phyloP scores from a whole-genome alignment of 2,888 invertebrate genomes.

The Hypsopygia costalis region DNA sequence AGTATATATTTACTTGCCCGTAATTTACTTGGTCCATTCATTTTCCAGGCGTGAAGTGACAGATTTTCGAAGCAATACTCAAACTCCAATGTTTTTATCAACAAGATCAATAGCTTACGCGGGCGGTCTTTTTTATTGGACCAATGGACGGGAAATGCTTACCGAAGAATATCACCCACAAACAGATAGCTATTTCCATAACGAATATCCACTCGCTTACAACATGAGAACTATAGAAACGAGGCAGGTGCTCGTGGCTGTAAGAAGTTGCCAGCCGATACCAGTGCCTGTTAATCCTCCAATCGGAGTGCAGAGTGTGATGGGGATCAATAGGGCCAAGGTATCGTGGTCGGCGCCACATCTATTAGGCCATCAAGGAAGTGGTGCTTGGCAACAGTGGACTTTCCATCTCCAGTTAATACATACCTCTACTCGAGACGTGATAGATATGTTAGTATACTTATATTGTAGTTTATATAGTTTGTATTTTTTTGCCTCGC shows the following conservation, averaged over 20 bases:
- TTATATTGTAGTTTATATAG: too few species aligned
- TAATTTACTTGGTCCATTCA: conserved; percentile 19
- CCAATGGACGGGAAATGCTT: conserved; percentile 87
- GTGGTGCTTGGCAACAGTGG: conserved; percentile 86
- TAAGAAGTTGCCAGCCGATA: conserved; percentile 87
- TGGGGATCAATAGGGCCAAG: conserved; percentile 87
- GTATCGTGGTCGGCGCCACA: conserved; percentile 92
- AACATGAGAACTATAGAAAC: conserved; percentile 58
- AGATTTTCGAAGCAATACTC: conserved; percentile 87
- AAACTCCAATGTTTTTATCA: conserved; percentile 86
- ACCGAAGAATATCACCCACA: conserved; percentile 88
- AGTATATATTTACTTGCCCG: too few species aligned
- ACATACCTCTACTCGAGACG: conserved; percentile 59
- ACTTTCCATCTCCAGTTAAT: conserved; percentile 87
- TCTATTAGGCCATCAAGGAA: conserved; percentile 86
- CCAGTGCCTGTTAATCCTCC: conserved; percentile 91
- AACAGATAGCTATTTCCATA: conserved; percentile 88
- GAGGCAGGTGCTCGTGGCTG: conserved; percentile 72
- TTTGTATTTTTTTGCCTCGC: too few species aligned
- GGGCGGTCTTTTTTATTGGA: conserved; percentile 92
- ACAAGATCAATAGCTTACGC: conserved; percentile 88
- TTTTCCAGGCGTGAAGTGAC: conserved; percentile 82
- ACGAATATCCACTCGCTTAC: conserved; percentile 82
- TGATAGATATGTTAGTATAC: conserved; percentile 52
- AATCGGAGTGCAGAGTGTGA: conserved; percentile 88